A percentile compares a stretch with the other conserved stretches of the same genome.
phyloP scores from a whole-genome alignment of 2,113 vertebrate genomes.

The Hypocryptadius cinnamomeus region DNA sequence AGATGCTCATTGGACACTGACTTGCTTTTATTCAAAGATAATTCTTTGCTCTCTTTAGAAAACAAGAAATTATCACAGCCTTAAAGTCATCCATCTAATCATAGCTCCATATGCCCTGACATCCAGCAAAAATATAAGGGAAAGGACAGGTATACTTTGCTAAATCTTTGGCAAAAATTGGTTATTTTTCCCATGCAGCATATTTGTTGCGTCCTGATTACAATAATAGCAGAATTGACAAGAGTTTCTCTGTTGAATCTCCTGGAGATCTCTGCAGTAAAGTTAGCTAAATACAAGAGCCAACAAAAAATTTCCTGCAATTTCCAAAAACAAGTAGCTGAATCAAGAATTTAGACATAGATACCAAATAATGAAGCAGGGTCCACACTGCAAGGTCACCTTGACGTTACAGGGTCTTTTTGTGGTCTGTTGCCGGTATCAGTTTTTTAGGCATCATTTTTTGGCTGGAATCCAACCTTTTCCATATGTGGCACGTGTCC shows the following conservation, averaged over 20 bases:
- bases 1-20: background rate
- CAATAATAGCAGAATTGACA: background rate
- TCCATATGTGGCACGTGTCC: background rate
- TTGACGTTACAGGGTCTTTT: background rate
- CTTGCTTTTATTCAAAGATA: background rate
- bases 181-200: background rate
- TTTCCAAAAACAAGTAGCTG: background rate
- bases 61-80: background rate
- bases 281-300: background rate
- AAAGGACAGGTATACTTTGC: background rate
- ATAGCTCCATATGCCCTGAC: background rate
- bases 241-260: background rate
- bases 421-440: background rate
- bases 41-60: background rate
- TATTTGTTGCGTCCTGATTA: background rate
- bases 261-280: background rate
- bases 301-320: background rate
- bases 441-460: background rate
- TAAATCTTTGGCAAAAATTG: background rate
- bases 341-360: background rate
- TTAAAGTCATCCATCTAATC: background rate
- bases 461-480: background rate
- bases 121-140: background rate
- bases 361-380: background rate
- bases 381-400: background rate